Percentiles rank a stretch among this genome's conserved stretches.
Conservation (phyloP, 2,888 invertebrate species). For the Neelides folsomi region DNA sequence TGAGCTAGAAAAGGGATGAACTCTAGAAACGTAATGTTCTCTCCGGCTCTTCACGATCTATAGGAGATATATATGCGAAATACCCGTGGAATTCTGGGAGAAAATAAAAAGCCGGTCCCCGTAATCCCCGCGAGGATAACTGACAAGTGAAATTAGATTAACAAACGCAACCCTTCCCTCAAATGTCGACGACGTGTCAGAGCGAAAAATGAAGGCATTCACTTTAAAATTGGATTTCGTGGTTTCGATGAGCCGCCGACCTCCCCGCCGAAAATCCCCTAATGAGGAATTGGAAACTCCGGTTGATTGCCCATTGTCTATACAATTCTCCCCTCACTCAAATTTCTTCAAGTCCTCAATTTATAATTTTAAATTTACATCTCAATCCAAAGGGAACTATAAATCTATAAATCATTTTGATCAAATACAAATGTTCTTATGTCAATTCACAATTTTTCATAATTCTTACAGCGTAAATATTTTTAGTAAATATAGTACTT, state of each 20-base stretch:
- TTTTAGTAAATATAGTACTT: too few relatives aligned
- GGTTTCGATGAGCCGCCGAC: conserved; percentile 4
- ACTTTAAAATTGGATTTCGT: conserved; percentile 24
- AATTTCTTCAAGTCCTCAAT: too few relatives aligned
- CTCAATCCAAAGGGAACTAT: too few relatives aligned
- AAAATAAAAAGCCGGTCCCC: not conserved
- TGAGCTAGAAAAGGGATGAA: not conserved
- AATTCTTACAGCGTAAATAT: too few relatives aligned
- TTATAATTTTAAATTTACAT: too few relatives aligned
- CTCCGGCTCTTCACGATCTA: too few relatives aligned
- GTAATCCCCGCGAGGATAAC: conserved; percentile 8
- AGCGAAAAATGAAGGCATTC: conserved; percentile 22
- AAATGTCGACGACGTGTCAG: conserved; percentile 13
- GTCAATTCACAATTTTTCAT: too few relatives aligned
- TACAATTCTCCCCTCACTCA: too few relatives aligned
- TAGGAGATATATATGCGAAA: too few relatives aligned
- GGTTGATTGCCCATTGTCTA: not conserved
- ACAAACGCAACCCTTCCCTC: conserved; percentile 13
- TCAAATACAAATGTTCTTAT: too few relatives aligned
- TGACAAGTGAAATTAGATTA: conserved; percentile 34
- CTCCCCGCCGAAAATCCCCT: not conserved
- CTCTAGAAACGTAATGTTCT: too few relatives aligned
- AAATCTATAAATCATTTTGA: too few relatives aligned
- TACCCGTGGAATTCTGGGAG: not conserved
- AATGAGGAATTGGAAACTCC: not conserved